Conservation (phyloP, 1,140 invertebrate species). For the Dinothrombium tinctorium region DNA sequence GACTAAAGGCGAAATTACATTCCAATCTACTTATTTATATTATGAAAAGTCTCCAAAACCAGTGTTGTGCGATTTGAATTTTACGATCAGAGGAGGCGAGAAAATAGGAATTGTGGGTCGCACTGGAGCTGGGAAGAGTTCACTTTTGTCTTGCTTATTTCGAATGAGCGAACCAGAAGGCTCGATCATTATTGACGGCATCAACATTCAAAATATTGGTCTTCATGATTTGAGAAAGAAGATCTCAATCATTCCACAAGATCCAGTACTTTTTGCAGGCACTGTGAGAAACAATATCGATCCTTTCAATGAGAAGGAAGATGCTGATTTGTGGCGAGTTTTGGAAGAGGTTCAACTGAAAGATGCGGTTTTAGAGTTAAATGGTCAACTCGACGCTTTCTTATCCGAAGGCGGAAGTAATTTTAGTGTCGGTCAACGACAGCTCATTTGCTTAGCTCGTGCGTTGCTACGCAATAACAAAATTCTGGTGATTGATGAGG, state of each 20-base stretch:
- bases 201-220: constrained; percentile 19
- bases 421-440: constrained; percentile 47
- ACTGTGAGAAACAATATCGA: constrained; percentile 21
- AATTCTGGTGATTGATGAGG: constrained; percentile 79
- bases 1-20: constrained; percentile 33
- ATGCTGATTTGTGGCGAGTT: constrained; percentile 18
- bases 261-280: constrained; percentile 23
- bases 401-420: constrained; percentile 30
- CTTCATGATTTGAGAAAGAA: constrained; percentile 12
- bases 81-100: constrained; percentile 21
- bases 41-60: constrained; percentile 34
- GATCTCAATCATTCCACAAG: constrained; percentile 36
- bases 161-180: constrained; percentile 43
- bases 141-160: constrained; percentile 55
- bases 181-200: constrained; percentile 20
- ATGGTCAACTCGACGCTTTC: constrained; percentile 15
- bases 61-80: constrained; percentile 23
- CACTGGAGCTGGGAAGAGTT: constrained; percentile 77
- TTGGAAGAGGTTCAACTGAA: constrained; percentile 17
- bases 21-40: constrained; percentile 34
- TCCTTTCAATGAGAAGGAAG: constrained; percentile 17
- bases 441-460: constrained; percentile 60
- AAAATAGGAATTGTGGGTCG: constrained; percentile 60
- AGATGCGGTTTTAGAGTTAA: constrained; percentile 12
- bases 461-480: constrained; percentile 62